Evolutionary conservation across 2,888 invertebrate species (phyloP).

Genomic region (Onchidella celtica): DNA sequence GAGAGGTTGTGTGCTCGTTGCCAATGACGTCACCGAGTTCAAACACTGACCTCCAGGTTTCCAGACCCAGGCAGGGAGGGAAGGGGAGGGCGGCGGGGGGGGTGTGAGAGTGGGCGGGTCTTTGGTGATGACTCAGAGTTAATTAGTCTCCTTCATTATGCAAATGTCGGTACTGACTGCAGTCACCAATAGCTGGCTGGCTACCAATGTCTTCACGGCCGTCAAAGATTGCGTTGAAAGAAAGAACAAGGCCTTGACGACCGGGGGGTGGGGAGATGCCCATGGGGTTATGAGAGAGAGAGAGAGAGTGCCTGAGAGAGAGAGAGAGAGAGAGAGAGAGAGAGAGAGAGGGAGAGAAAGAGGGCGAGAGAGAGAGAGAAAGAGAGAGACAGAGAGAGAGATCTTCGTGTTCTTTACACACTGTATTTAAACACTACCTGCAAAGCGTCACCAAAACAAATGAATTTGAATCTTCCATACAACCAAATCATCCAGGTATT

Average conservation of each 20-base stretch:
- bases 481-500: no score
- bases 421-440: no score
- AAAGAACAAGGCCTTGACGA: no score
- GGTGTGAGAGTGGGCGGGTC: not conserved
- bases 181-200: no score
- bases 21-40: no score
- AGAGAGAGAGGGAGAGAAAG: not conserved
- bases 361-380: not conserved
- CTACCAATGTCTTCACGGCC: not conserved
- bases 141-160: conserved; percentile 39
- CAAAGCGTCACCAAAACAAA: no score
- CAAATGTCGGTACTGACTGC: no score
- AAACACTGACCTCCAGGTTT: not conserved
- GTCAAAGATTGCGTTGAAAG: not conserved
- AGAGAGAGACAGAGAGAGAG: no score
- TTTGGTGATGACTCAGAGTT: conserved; percentile 28
- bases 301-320: conserved; percentile 25
- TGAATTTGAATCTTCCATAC: no score
- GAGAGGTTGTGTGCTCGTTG: no score
- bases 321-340: conserved; percentile 17
- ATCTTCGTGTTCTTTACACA: no score
- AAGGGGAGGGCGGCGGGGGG: conserved; percentile 22
- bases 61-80: conserved; percentile 21
- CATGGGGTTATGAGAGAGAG: not conserved
- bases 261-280: not conserved